Percentiles rank a stretch among this genome's conserved stretches.
Evolutionary conservation across 2,888 invertebrate species (phyloP).

Genomic region (Synanthedon tipuliformis): DNA sequence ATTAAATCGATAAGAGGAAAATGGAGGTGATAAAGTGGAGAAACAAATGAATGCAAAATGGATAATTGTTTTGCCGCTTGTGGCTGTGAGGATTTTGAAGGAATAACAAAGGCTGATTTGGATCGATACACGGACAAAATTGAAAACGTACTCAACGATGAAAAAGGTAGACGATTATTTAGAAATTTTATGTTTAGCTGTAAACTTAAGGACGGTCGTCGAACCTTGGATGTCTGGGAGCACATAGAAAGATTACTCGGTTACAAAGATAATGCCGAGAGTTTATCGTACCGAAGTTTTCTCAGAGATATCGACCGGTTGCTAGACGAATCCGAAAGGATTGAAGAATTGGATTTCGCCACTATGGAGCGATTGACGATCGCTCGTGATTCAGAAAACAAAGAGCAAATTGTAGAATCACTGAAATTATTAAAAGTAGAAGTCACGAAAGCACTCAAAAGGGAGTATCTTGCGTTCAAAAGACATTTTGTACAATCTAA

Average conservation of each 20-base stretch:
- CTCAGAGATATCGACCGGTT: slow-evolving; percentile 39
- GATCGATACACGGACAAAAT: slow-evolving; percentile 64
- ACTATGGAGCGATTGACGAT: slow-evolving; percentile 46
- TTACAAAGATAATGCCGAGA: slow-evolving; percentile 39
- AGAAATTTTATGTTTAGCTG: slow-evolving; percentile 58
- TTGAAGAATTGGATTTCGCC: slow-evolving; percentile 55
- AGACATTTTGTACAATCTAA: slow-evolving; percentile 35
- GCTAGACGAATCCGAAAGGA: slow-evolving; percentile 47
- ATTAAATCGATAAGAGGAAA: slow-evolving; percentile 43
- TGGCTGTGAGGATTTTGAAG: slow-evolving; percentile 54
- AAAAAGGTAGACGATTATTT: slow-evolving; percentile 54
- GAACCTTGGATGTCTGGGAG: slow-evolving; percentile 52
- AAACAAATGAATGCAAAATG: slow-evolving; percentile 43
- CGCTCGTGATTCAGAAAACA: slow-evolving; percentile 40
- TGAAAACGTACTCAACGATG: slow-evolving; percentile 60
- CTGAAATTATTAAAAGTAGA: slow-evolving; percentile 47
- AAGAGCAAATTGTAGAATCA: slow-evolving; percentile 38
- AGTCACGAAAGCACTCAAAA: slow-evolving; percentile 45
- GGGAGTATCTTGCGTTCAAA: slow-evolving; percentile 51
- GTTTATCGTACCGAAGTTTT: slow-evolving; percentile 33
- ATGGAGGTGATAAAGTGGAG: slow-evolving; percentile 27
- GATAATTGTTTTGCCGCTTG: slow-evolving; percentile 61
- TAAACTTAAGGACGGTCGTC: slow-evolving; percentile 47
- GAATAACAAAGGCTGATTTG: slow-evolving; percentile 56
- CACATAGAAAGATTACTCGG: slow-evolving; percentile 42